Conservation (phyloP, 2,797 vertebrate genomes). For the Microcaecilia unicolor region DNA sequence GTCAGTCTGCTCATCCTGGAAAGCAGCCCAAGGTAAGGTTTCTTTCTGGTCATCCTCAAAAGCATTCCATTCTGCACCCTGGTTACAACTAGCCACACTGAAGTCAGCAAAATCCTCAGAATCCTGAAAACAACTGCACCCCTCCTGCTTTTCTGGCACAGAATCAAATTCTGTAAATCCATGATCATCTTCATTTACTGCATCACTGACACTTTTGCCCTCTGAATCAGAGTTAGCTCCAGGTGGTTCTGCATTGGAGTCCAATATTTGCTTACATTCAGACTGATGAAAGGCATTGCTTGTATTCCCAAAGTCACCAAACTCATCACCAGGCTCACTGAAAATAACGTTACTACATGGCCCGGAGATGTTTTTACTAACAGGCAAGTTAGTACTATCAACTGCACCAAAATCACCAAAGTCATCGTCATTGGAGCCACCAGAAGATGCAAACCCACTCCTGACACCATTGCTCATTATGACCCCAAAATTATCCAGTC, state of each 20-base stretch:
- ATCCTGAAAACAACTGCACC: slow-evolving; percentile 58
- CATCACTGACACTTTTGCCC: slow-evolving; percentile 28
- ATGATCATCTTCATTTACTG: slow-evolving; percentile 35
- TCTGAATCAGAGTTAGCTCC: slow-evolving; percentile 10
- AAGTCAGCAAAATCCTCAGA: slow-evolving; percentile 92
- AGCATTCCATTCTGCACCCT: slow-evolving; percentile 64
- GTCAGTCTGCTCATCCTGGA: slow-evolving; percentile 53
- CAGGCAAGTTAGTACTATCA: slow-evolving; percentile 30
- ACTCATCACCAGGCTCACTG: slow-evolving; percentile 37
- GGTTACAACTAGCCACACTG: slow-evolving; percentile 69
- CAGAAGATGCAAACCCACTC: slow-evolving; percentile 41
- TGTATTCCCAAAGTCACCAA: slow-evolving; percentile 54
- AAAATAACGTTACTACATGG: slow-evolving; percentile 38
- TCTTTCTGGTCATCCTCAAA: slow-evolving; percentile 59
- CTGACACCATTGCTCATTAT: slow-evolving; percentile 31
- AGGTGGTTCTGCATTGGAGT: slow-evolving; percentile 25
- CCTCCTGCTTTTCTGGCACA: slow-evolving; percentile 44
- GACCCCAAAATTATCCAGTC: slow-evolving; percentile 21
- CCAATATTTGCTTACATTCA: slow-evolving; percentile 28
- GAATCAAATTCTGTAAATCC: slow-evolving; percentile 78
- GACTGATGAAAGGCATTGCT: slow-evolving; percentile 27
- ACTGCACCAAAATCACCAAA: slow-evolving; percentile 76
- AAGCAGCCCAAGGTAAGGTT: slow-evolving; percentile 72
- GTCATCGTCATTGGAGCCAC: slow-evolving; percentile 52
- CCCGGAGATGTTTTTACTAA: slow-evolving; percentile 44